These are phyloP conservation scores for Hydrozoanthus gracilis DNA, from an alignment of 92 coral and sea anemone species.

Conservation along the genomic window DNA sequence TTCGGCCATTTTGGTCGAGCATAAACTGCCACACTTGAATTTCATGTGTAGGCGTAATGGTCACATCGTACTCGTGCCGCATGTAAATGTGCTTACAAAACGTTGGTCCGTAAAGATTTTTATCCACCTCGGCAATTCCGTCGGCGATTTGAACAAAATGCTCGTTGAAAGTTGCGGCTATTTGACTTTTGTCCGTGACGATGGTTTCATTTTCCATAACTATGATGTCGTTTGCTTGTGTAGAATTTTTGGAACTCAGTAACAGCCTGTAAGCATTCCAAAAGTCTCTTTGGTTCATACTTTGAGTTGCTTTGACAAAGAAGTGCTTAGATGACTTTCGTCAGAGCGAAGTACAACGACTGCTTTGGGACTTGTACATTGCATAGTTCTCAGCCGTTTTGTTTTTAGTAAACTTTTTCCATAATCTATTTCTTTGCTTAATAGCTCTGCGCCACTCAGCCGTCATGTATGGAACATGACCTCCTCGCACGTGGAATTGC, in stretches of 20 bases:
- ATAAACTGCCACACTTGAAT: no score
- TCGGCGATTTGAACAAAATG: constrained; percentile 56
- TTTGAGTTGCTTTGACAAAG: constrained; percentile 51
- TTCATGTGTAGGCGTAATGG: no score
- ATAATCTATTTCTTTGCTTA: constrained; percentile 9
- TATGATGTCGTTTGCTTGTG: constrained; percentile 70
- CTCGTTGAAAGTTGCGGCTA: constrained; percentile 64
- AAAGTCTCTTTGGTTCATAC: constrained; percentile 56
- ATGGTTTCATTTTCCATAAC: constrained; percentile 56
- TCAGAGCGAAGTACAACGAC: constrained; percentile 38
- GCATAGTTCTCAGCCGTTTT: constrained; percentile 2
- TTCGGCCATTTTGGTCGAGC: no score
- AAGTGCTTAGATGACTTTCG: constrained; percentile 53
- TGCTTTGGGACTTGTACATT: neutral
- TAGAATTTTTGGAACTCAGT: constrained; percentile 52
- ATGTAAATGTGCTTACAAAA: neutral
- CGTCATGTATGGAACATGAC: constrained; percentile 26
- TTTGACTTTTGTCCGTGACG: constrained; percentile 58
- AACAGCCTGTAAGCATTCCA: constrained; percentile 69
- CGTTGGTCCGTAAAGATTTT: neutral
- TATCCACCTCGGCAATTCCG: neutral
- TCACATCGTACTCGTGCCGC: neutral
- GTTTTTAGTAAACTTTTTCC: neutral
- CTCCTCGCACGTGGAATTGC: constrained; percentile 8
- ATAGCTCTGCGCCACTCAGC: constrained; percentile 13